A percentile compares a stretch with the other conserved stretches of the same genome.
Conservation (phyloP, 2,888 invertebrate genomes). For the Crocallis elinguaria region DNA sequence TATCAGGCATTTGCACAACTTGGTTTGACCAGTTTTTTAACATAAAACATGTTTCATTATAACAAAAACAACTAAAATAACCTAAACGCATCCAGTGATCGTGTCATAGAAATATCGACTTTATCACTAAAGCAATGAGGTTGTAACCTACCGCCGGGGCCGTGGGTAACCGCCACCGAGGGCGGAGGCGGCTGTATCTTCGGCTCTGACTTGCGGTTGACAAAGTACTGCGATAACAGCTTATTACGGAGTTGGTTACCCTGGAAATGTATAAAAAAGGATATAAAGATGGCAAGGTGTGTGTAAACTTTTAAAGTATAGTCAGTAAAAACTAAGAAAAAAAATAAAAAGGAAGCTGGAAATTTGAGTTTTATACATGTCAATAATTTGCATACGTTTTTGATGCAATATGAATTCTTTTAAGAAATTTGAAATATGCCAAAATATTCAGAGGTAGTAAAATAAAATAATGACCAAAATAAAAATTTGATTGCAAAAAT, state of each 20-base stretch:
- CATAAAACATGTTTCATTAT: background rate
- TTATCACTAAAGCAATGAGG: constrained; percentile 9
- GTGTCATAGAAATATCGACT: constrained; percentile 18
- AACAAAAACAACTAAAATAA: background rate
- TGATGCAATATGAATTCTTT: no score
- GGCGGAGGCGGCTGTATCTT: constrained; percentile 64
- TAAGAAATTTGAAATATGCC: no score
- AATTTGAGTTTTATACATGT: no score
- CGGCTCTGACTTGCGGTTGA: constrained; percentile 76
- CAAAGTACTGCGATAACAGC: constrained; percentile 78
- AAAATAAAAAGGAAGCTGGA: no score
- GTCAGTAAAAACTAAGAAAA: background rate
- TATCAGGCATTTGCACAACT: no score
- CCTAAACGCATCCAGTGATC: constrained; percentile 12
- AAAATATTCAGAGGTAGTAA: no score
- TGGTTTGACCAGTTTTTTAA: no score
- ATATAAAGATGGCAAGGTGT: no score
- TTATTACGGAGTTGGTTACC: constrained; percentile 80
- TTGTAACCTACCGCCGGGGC: constrained; percentile 89
- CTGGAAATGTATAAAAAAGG: constrained; percentile 44
- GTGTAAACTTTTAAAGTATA: background rate
- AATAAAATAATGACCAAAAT: no score
- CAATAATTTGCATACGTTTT: no score
- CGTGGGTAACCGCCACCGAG: constrained; percentile 88
- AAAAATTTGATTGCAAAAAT: constrained; percentile 31